A percentile compares a stretch with the other conserved stretches of the same genome.
phyloP scores from a whole-genome alignment of 2,888 invertebrate genomes.

The Heliconius charithonia region DNA sequence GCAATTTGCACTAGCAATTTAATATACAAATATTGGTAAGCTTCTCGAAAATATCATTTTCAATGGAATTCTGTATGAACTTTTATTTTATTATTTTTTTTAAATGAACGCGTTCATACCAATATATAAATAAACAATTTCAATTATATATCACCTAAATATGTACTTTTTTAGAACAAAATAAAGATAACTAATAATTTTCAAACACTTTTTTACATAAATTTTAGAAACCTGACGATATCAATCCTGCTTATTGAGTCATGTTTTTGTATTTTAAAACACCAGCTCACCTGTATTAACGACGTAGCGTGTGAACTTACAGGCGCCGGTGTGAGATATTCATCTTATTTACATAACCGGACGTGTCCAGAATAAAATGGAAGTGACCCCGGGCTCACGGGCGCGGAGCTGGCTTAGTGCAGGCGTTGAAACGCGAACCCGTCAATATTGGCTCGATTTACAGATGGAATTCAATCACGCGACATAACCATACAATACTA shows the following conservation, averaged over 20 bases:
- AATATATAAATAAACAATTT: too few species aligned
- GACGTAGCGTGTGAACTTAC: slow-evolving; percentile 45
- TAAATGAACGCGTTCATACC: neutral
- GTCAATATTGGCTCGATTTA: slow-evolving; percentile 69
- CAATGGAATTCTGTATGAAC: neutral
- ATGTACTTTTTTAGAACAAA: too few species aligned
- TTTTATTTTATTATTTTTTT: neutral
- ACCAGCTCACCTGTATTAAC: slow-evolving; percentile 34
- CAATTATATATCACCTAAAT: too few species aligned
- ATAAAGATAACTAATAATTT: too few species aligned
- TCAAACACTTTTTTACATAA: neutral
- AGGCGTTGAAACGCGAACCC: slow-evolving; percentile 56
- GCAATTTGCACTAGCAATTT: slow-evolving; percentile 36
- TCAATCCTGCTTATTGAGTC: neutral
- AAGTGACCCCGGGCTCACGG: slow-evolving; percentile 62
- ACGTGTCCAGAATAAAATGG: slow-evolving; percentile 81
- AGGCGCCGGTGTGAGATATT: slow-evolving; percentile 47
- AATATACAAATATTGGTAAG: slow-evolving; percentile 27
- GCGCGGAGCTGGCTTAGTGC: slow-evolving; percentile 37
- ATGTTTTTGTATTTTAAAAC: slow-evolving; percentile 8
- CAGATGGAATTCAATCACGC: slow-evolving; percentile 60
- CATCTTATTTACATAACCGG: slow-evolving; percentile 75
- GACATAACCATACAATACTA: slow-evolving; percentile 20
- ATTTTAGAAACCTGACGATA: neutral
- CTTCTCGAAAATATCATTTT: slow-evolving; percentile 11